Evolutionary conservation across 2,113 vertebrate genomes (phyloP), one percentile per base, ranked within the genome.

Genomic region (Todiramphus saurophagus): DNA sequence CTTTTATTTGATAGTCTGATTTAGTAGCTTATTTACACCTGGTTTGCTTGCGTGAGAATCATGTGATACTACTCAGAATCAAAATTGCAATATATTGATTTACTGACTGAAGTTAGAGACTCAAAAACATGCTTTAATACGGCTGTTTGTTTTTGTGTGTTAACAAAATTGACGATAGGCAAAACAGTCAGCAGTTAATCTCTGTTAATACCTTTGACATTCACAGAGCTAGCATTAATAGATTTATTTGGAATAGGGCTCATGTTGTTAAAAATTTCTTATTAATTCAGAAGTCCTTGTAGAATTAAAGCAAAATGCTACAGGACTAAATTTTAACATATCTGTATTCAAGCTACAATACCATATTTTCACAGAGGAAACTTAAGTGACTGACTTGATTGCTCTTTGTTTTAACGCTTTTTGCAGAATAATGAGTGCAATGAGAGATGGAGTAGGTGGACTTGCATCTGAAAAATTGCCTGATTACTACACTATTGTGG

Each of bases 181-280:
- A 97, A 96, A 95, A 90, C 94, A 97, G 95, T 98, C 94, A 96
- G 76, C 83, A 67, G 56, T 93, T 94, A 97, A 97, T 97, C 85
- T 89, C 90, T 97, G 90, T 72, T 96, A 97, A 97, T 97, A 89
- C 59, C 58, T 91, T 93, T 96, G 94, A 94, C 85, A 93, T 96
- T 97, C 92, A 88, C 27, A 68, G 25, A 93, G 73, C 58, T 96
- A 76, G 75, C 76, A 87, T 96, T 96, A 95, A 97, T 20, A 58
- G 78, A 87, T 76, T 72, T 48, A n/a, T 93, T 76, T 83, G 85
- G 56, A 92, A 93, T 62, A 82, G 70, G 90, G 50, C 41, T 59
- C 77, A 44, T n/a, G 21, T 78, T 78, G 41, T 89, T 58, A 59
- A 81, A 63, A 94, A 62, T 58, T 96, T 70, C 13, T 7, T 35